Evolutionary conservation across 2,888 invertebrate species (phyloP).

Genomic region (Sepioteuthis lessoniana): DNA sequence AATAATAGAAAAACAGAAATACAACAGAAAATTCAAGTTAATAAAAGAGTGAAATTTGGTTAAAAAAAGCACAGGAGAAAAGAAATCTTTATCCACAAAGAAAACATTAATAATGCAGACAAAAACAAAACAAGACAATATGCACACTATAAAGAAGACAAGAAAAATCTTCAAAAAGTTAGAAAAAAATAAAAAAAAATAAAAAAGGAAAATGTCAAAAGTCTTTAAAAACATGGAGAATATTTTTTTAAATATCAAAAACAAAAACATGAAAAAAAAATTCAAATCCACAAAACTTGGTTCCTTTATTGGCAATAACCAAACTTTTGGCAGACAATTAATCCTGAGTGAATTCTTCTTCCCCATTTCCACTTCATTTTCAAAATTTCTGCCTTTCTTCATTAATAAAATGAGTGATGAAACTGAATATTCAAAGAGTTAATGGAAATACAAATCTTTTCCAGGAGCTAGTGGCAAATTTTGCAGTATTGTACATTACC

Average conservation of each 20-base stretch:
- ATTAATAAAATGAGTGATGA: neutral
- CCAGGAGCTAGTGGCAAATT: neutral
- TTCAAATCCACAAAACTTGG: no score
- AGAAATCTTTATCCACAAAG: neutral
- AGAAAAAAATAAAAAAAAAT: neutral
- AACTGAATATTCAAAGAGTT: neutral
- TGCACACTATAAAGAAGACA: neutral
- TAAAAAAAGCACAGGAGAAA: neutral
- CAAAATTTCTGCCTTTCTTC: neutral
- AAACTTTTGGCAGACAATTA: slow-evolving; percentile 4
- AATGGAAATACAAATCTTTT: neutral
- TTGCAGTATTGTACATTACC: no score
- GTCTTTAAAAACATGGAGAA: neutral
- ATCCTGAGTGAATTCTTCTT: neutral
- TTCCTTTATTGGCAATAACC: slow-evolving; percentile 11
- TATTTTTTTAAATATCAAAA: neutral
- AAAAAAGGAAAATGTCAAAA: neutral
- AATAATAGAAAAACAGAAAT: neutral
- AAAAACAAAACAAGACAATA: neutral
- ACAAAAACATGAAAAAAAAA: neutral
- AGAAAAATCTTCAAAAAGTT: neutral
- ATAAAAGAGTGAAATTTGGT: neutral
- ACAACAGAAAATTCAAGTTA: neutral
- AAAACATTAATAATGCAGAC: neutral
- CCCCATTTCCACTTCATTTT: neutral